phyloP scores from a whole-genome alignment of 2,888 invertebrate species.

The Nymphalis urticae region DNA sequence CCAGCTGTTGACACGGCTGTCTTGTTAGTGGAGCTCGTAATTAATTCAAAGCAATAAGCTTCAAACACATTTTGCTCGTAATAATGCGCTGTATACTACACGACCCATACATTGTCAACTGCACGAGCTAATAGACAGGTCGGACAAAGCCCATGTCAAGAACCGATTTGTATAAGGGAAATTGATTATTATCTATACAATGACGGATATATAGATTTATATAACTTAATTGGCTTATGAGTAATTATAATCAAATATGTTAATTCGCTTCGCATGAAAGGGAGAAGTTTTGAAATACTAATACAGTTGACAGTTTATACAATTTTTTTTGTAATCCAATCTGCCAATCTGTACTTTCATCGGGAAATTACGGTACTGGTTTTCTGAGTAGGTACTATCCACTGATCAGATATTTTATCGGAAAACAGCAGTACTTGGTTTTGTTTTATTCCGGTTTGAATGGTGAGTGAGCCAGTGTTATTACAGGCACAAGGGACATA shows the following conservation, averaged over 20 bases:
- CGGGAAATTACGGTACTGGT: no score
- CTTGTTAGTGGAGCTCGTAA: slow-evolving; percentile 40
- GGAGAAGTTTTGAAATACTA: no score
- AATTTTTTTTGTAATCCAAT: no score
- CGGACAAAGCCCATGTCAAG: slow-evolving; percentile 15
- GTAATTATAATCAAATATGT: background rate
- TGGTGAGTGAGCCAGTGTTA: no score
- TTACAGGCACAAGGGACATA: no score
- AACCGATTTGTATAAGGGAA: slow-evolving; percentile 6
- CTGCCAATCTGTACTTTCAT: no score
- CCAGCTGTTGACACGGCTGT: slow-evolving; percentile 39
- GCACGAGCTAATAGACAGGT: slow-evolving; percentile 35
- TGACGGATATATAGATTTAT: background rate
- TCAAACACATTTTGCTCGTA: slow-evolving; percentile 36
- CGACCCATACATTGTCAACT: slow-evolving; percentile 24
- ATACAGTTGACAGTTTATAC: no score
- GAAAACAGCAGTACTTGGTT: no score
- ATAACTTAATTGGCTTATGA: background rate
- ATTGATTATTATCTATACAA: slow-evolving; percentile 4
- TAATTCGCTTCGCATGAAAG: background rate
- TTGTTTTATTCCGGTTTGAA: no score
- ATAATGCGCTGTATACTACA: slow-evolving; percentile 25
- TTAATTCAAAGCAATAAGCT: slow-evolving; percentile 42
- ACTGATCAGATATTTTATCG: no score
- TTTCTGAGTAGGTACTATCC: no score